Percentiles rank a stretch among this genome's conserved stretches.
Evolutionary conservation across 2,113 vertebrate genomes (phyloP).

Genomic region (Candoia aspera): DNA sequence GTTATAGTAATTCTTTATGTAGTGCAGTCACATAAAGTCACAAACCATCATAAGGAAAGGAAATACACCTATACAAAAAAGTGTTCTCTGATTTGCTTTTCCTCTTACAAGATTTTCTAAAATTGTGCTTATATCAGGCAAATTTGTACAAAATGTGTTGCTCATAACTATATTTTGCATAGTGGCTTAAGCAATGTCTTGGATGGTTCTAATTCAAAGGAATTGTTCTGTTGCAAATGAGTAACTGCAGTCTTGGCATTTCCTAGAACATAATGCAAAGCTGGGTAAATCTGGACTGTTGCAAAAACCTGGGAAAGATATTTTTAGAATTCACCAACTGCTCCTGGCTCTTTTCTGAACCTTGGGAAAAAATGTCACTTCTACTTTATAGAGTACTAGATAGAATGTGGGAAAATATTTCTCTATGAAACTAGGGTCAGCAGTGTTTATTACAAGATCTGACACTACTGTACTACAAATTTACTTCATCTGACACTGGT

Average conservation of each 20-base stretch:
- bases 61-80: constrained; percentile 6
- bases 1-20: constrained; percentile 27
- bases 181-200: background rate
- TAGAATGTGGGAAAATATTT: background rate
- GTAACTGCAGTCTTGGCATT: background rate
- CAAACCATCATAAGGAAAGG: constrained; percentile 47
- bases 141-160: background rate
- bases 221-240: background rate
- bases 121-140: constrained; percentile 54
- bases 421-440: background rate
- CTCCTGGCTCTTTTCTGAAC: background rate
- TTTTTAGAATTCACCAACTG: constrained; percentile 8
- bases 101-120: constrained; percentile 29
- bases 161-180: background rate
- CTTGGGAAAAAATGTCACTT: background rate
- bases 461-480: background rate
- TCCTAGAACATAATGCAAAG: constrained; percentile 53
- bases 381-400: background rate
- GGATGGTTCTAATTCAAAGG: background rate
- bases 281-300: background rate
- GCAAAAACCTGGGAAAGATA: background rate
- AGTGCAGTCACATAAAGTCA: background rate
- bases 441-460: background rate
- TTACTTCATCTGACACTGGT: background rate
- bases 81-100: constrained; percentile 19